Evolutionary conservation across 2,888 invertebrate species (phyloP).

Genomic region (Lasioglossum oenotherae): DNA sequence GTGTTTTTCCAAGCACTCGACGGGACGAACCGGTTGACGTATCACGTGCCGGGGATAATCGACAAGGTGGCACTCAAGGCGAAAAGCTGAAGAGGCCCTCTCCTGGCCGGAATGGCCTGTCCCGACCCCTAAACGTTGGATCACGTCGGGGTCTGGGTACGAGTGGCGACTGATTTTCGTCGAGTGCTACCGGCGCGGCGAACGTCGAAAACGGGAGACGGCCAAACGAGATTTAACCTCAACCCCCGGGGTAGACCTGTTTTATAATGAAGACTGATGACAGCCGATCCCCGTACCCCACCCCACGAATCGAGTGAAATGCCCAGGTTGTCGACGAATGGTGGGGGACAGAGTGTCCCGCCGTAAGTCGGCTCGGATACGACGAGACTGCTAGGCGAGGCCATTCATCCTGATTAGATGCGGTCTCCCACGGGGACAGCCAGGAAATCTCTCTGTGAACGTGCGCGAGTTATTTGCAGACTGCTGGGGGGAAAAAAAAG

Average conservation of each 20-base stretch:
- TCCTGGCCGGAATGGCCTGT: slow-evolving; percentile 19
- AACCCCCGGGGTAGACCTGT: slow-evolving; percentile 67
- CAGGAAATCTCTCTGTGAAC: slow-evolving; percentile 70
- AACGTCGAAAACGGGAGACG: slow-evolving; percentile 55
- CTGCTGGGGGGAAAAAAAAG: slow-evolving; percentile 38
- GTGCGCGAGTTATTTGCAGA: slow-evolving; percentile 67
- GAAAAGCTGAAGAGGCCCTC: slow-evolving; percentile 52
- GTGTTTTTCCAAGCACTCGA: slow-evolving; percentile 53
- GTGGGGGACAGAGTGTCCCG: slow-evolving; percentile 54
- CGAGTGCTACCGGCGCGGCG: slow-evolving; percentile 1
- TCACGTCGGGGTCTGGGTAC: slow-evolving; percentile 18
- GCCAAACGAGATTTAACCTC: slow-evolving; percentile 75
- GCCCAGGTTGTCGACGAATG: neutral
- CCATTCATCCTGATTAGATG: slow-evolving; percentile 82
- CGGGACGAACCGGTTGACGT: slow-evolving; percentile 58
- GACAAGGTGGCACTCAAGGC: slow-evolving; percentile 65
- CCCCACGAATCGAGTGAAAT: slow-evolving; percentile 65
- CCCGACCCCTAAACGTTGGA: slow-evolving; percentile 50
- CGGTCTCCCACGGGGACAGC: slow-evolving; percentile 77
- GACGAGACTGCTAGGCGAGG: slow-evolving; percentile 73
- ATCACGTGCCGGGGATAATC: slow-evolving; percentile 66
- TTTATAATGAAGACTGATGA: slow-evolving; percentile 83
- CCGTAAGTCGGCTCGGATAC: slow-evolving; percentile 76
- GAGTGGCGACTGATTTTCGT: slow-evolving; percentile 52
- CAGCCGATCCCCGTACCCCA: slow-evolving; percentile 67